Evolutionary conservation across 2,888 invertebrate genomes (phyloP).

Genomic region (Drosophila meridiana): DNA sequence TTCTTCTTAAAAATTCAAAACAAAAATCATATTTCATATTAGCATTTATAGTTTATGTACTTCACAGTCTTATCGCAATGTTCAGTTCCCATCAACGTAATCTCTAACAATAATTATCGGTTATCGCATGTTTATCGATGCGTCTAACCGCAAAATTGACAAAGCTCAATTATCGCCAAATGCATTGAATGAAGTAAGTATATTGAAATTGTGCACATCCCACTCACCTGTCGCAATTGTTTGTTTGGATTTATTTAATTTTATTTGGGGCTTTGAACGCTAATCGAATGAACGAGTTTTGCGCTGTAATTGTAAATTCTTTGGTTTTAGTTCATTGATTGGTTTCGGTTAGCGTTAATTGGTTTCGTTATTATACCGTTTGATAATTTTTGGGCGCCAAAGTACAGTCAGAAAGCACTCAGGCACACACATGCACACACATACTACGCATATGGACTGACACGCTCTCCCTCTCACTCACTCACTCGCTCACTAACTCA

Average conservation of each 20-base stretch:
- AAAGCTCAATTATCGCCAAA: not conserved
- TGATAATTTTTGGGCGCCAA: constrained; percentile 68
- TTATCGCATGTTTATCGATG: constrained; percentile 23
- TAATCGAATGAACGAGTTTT: constrained; percentile 47
- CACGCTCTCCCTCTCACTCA: not conserved
- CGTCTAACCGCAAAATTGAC: constrained; percentile 2
- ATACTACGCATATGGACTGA: not conserved
- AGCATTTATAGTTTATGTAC: not conserved
- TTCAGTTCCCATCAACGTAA: not conserved
- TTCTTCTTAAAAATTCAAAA: no score
- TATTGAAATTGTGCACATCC: not conserved
- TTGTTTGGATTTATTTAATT: constrained; percentile 28
- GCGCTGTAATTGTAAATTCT: constrained; percentile 55
- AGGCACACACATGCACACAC: not conserved
- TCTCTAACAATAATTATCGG: not conserved
- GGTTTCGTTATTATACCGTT: constrained; percentile 43
- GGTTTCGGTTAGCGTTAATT: constrained; percentile 52
- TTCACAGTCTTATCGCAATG: not conserved
- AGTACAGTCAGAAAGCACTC: constrained; percentile 60
- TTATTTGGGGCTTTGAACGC: constrained; percentile 21
- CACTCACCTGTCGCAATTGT: constrained; percentile 39
- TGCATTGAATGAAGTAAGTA: not conserved
- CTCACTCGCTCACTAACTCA: not conserved
- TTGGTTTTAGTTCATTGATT: constrained; percentile 50
- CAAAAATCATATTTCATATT: no score